Evolutionary conservation across 1,140 invertebrate genomes (phyloP), one percentile per base, ranked within the genome.

Genomic region (Gonatopus flavifemur): DNA sequence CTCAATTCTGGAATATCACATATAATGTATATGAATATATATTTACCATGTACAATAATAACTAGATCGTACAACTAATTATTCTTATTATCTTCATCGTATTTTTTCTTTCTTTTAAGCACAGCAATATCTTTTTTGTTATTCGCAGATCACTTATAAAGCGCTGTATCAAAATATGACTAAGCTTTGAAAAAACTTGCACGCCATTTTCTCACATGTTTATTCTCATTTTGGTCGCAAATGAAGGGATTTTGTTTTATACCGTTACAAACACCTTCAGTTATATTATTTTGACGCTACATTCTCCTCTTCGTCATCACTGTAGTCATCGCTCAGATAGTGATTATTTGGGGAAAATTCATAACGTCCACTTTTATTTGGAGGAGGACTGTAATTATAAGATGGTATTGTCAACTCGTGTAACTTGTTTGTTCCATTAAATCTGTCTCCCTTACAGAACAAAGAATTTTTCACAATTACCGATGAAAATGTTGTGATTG

Each of bases 341-440:
- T 70, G 68, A 57, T 67, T 70, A 46, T 52, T 64, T 33, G 60
- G 58, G 31, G 76, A 52, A 49, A 76, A 64, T 41, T 79, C 79
- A 47, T 70, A 80, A 28, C 79, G 74, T 15, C 80, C 78, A 30
- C 76, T 66, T 64, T 81, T 80, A 47, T 74, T 77, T 46, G 80
- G 80, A 50, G 80, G 80, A 52, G 79, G 79, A 64, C 80, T 81
- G 70, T 38, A 77, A 72, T 49, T 36, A 36, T 40, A 51, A 24
- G 9, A 24, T 48, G 30, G 32, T 19, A 52, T 46, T 16, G 8
- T 47, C 22, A 47, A 39, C 30, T 42, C 33, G 31, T 24, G 31
- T 36, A 49, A 19, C 38, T 37, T 22, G 6, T 39, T 22, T 39
- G 24, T n/a, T 39, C n/a, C 13, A 10, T 15, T 21, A 13, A 5